Evolutionary conservation across 2,888 invertebrate genomes (phyloP).

Genomic region (Amorpha juglandis): DNA sequence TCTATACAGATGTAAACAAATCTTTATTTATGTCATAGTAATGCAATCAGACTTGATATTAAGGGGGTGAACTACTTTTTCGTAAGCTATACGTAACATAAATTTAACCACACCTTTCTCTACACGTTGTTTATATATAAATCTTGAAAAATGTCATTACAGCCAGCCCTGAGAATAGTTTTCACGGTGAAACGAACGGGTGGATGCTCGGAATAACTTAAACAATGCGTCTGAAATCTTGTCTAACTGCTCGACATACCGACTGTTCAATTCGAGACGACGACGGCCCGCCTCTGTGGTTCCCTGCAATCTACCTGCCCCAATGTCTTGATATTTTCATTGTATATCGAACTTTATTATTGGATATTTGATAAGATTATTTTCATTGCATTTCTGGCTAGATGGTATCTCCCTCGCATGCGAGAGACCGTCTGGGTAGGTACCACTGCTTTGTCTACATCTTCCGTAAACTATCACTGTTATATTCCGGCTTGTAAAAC

Average conservation of each 20-base stretch:
- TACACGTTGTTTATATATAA: background rate
- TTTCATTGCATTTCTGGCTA: no score
- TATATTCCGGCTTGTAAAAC: no score
- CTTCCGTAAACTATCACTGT: no score
- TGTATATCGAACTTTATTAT: conserved; percentile 1
- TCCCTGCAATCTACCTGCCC: conserved; percentile 15
- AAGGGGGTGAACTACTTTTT: no score
- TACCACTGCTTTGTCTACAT: no score
- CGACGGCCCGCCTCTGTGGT: conserved; percentile 23
- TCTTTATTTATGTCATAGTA: no score
- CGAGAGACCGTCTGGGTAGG: no score
- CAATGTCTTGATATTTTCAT: conserved; percentile 8
- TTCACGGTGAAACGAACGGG: conserved; percentile 58
- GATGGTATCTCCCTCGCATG: no score
- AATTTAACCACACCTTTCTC: conserved; percentile 29
- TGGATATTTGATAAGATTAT: background rate
- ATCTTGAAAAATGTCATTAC: conserved; percentile 8
- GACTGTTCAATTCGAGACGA: conserved; percentile 59
- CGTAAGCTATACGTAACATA: no score
- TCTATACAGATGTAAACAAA: no score
- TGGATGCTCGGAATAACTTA: conserved; percentile 72
- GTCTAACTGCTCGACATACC: conserved; percentile 79
- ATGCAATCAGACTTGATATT: no score
- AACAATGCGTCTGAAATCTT: conserved; percentile 81
- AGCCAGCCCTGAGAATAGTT: conserved; percentile 55